Conservation (phyloP, 2,113 vertebrate genomes). For the Cephalopterus ornatus region DNA sequence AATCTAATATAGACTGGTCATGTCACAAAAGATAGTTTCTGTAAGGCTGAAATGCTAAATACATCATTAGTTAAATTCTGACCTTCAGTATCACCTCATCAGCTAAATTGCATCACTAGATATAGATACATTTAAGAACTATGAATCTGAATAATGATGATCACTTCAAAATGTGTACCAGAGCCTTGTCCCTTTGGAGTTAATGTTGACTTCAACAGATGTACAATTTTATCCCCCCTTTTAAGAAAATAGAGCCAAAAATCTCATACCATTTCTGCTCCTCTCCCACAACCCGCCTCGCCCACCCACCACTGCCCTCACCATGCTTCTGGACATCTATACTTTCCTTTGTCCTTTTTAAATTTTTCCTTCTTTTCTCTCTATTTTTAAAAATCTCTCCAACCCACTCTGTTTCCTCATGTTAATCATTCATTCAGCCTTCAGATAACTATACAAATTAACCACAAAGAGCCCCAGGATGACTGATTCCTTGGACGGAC, state of each 20-base stretch:
- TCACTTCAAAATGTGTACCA: background rate
- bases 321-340: background rate
- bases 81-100: background rate
- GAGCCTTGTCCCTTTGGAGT: background rate
- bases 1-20: background rate
- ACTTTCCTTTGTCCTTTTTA: background rate
- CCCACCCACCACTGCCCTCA: fast-evolving
- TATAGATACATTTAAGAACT: background rate
- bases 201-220: background rate
- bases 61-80: background rate
- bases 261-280: background rate
- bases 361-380: background rate
- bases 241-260: background rate
- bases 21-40: background rate
- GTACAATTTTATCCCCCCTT: background rate
- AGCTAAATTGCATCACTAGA: background rate
- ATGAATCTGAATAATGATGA: background rate
- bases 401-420: background rate
- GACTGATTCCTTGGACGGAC: background rate
- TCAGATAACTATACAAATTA: background rate
- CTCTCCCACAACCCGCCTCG: too few relatives aligned
- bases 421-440: background rate
- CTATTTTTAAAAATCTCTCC: background rate
- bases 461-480: background rate
- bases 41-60: background rate